phyloP scores from a whole-genome alignment of 2,797 vertebrate genomes.

The Spondyliosoma cantharus region DNA sequence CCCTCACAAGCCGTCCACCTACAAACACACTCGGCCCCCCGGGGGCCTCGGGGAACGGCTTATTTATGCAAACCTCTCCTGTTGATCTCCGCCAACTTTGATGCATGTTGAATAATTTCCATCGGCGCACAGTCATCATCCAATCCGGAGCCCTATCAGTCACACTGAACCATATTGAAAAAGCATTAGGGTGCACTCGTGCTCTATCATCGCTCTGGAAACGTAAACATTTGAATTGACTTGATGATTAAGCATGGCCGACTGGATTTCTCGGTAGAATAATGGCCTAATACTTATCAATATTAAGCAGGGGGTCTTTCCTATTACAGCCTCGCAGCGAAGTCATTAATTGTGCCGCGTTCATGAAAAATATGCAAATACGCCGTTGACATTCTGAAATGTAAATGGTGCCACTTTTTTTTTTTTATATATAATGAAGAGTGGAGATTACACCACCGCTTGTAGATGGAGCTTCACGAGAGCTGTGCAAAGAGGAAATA shows the following conservation, averaged over 20 bases:
- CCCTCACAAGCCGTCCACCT: constrained; percentile 49
- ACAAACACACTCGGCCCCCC: constrained; percentile 41
- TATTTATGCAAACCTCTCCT: constrained; percentile 63
- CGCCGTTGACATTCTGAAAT: constrained; percentile 65
- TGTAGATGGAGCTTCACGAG: constrained; percentile 14
- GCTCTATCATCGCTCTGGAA: constrained; percentile 36
- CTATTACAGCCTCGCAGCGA: constrained; percentile 38
- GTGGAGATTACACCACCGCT: constrained; percentile 43
- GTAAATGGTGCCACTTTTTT: constrained; percentile 50
- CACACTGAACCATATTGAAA: constrained; percentile 39
- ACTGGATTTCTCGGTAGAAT: constrained; percentile 36
- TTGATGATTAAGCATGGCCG: constrained; percentile 47
- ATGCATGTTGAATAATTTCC: constrained; percentile 56
- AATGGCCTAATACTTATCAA: constrained; percentile 65
- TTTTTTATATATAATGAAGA: constrained; percentile 47
- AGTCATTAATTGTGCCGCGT: constrained; percentile 60
- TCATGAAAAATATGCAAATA: constrained; percentile 72
- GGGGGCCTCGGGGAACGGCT: constrained; percentile 33
- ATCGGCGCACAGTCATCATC: constrained; percentile 46
- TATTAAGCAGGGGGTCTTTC: constrained; percentile 55
- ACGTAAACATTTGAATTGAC: constrained; percentile 52
- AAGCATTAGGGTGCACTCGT: constrained; percentile 22
- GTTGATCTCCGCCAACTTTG: constrained; percentile 59
- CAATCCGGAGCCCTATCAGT: constrained; percentile 40
- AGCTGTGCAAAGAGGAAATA: constrained; percentile 27